Evolutionary conservation across 2,113 vertebrate species (phyloP), one percentile per base, ranked within the genome.

Genomic region (Paracanthobrama guichenoti): DNA sequence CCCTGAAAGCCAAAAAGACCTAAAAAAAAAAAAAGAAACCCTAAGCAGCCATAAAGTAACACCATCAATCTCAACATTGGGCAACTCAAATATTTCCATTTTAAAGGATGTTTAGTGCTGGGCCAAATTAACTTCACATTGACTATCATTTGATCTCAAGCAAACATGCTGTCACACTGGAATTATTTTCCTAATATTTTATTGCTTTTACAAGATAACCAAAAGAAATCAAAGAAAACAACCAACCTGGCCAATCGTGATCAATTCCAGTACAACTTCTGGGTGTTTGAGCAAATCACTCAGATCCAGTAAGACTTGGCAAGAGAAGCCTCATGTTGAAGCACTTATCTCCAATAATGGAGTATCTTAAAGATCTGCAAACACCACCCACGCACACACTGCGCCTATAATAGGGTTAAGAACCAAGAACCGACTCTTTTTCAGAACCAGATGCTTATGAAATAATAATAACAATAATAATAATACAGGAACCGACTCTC

Each of bases 191-290:
- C 67, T 73, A 28, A 81, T 73, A 85, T 20, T 28, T n/a, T 42
- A 6, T 42, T 72, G 60, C 59, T 26, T 55, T 46, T 84, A 48
- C 31, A 80, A 76, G 74, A 26, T 35, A 69, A 81, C 28, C 28
- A 18, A 74, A 67, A 48, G 39, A 79, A 75, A 75, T 79, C 69
- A 64, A 87, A 81, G 78, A 75, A 39, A 82, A 66, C 72, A 87
- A 88, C 83, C 76, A 84, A 84, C 74, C 82, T 77, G 24, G 53
- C 87, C 39, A 31, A 31, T 75, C 77, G 86, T 87, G 89, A 88
- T 90, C 85, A 88, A 92, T 88, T 92, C 86, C 88, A 90, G 89
- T 90, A 90, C 91, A 92, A 89, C 72, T 55, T 83, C 71, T 91
- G 89, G 48, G 90, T 89, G 89, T 91, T 88, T 48, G 28, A 72